phyloP scores from a whole-genome alignment of 2,113 vertebrate species.

The Tachysurus vachellii region DNA sequence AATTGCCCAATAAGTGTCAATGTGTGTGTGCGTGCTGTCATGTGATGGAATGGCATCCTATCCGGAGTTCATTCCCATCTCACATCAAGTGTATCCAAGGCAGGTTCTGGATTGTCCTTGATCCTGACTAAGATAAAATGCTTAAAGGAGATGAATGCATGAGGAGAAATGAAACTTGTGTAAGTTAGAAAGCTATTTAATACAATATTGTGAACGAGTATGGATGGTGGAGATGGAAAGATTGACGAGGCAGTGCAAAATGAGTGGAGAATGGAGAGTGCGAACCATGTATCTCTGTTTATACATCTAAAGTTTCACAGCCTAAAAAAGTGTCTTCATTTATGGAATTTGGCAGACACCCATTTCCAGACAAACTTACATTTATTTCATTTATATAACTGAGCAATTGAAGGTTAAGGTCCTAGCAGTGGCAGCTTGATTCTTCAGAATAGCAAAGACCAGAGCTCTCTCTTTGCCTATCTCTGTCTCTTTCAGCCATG shows the following conservation, averaged over 20 bases:
- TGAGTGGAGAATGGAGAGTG: background rate
- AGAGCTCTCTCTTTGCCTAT: background rate
- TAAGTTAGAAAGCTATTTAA: background rate
- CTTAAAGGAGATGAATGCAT: background rate
- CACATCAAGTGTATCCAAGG: background rate
- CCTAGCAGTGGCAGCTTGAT: too few species aligned
- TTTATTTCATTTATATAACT: too few species aligned
- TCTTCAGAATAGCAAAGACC: slow-evolving; percentile 8
- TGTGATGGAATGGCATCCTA: background rate
- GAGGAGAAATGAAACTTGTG: background rate
- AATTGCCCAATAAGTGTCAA: background rate
- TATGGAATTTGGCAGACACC: too few species aligned
- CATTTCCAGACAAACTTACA: too few species aligned
- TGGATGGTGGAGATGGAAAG: background rate
- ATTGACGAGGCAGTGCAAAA: background rate
- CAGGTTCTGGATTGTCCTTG: background rate
- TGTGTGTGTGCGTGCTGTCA: background rate
- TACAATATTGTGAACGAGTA: background rate
- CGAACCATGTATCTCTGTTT: background rate
- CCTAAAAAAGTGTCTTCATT: background rate
- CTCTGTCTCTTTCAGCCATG: background rate
- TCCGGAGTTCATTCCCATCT: background rate
- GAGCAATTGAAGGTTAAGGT: too few species aligned
- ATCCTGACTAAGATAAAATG: background rate
- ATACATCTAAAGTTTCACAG: slow-evolving; percentile 22